Percentiles rank a stretch among this genome's conserved stretches.
Evolutionary conservation across 2,797 vertebrate species (phyloP).

Genomic region (Threskiornis aethiopicus): DNA sequence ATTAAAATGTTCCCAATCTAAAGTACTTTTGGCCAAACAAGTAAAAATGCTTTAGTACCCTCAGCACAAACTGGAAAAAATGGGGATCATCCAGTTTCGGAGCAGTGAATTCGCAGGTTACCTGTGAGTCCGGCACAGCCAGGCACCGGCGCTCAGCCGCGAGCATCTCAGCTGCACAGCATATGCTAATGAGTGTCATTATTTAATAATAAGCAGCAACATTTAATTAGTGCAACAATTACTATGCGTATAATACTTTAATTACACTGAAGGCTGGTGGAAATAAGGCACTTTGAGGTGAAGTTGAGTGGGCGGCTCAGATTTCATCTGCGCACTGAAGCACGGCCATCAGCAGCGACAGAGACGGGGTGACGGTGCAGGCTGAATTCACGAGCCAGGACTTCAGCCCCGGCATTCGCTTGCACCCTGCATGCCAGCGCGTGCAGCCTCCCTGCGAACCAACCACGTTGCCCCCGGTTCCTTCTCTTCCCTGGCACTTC

Average conservation of each 20-base stretch:
- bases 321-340: neutral
- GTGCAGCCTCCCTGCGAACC: neutral
- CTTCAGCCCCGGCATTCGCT: neutral
- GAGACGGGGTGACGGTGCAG: rapidly evolving
- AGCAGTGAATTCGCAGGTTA: neutral
- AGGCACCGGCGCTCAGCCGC: neutral
- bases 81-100: rapidly evolving
- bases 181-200: neutral
- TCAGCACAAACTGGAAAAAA: neutral
- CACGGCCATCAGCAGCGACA: neutral
- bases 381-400: neutral
- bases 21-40: neutral
- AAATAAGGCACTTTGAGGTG: neutral
- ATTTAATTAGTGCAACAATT: conserved; percentile 19
- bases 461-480: rapidly evolving
- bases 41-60: neutral
- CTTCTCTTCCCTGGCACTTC: neutral
- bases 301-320: neutral
- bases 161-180: neutral
- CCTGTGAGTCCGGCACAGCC: neutral
- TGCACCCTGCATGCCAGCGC: neutral
- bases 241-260: neutral
- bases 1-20: neutral
- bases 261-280: neutral
- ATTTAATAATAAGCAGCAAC: conserved; percentile 10